phyloP scores from a whole-genome alignment of 2,888 invertebrate species.

The Cynaeus angustus region DNA sequence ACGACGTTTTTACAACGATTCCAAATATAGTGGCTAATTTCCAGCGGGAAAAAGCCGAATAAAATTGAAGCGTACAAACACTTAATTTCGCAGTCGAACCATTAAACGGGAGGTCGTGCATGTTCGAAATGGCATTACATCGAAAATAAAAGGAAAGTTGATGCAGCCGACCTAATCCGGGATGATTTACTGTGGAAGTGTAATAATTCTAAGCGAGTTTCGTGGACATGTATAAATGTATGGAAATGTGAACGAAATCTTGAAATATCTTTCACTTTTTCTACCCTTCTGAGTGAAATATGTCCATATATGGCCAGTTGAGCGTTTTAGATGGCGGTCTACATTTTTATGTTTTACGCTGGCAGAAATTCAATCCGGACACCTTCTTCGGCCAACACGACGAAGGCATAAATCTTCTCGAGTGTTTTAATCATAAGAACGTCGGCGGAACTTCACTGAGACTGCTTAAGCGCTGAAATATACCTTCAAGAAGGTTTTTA shows the following conservation, averaged over 20 bases:
- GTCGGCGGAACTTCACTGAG: constrained; percentile 32
- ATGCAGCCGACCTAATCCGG: constrained; percentile 58
- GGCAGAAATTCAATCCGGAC: constrained; percentile 53
- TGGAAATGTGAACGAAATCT: constrained; percentile 62
- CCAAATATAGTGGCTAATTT: constrained; percentile 49
- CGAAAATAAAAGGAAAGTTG: constrained; percentile 49
- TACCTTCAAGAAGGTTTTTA: constrained; percentile 18
- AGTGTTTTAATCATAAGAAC: constrained; percentile 49
- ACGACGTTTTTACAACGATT: constrained; percentile 42
- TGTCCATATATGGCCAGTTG: constrained; percentile 57
- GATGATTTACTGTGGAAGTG: constrained; percentile 61
- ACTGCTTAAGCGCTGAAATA: constrained; percentile 46
- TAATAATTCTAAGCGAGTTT: constrained; percentile 57
- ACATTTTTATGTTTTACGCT: constrained; percentile 52
- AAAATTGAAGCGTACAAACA: constrained; percentile 54
- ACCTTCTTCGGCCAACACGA: constrained; percentile 43
- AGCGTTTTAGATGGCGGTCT: constrained; percentile 53
- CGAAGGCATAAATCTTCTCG: constrained; percentile 36
- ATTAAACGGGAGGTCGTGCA: constrained; percentile 49
- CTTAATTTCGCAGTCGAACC: constrained; percentile 53
- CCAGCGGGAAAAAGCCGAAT: constrained; percentile 50
- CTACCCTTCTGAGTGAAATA: constrained; percentile 56
- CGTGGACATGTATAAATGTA: constrained; percentile 64
- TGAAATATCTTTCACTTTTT: constrained; percentile 61
- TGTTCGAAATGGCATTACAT: constrained; percentile 51